Evolutionary conservation across 2,888 invertebrate species (phyloP).

Genomic region (Hetaerina titia): DNA sequence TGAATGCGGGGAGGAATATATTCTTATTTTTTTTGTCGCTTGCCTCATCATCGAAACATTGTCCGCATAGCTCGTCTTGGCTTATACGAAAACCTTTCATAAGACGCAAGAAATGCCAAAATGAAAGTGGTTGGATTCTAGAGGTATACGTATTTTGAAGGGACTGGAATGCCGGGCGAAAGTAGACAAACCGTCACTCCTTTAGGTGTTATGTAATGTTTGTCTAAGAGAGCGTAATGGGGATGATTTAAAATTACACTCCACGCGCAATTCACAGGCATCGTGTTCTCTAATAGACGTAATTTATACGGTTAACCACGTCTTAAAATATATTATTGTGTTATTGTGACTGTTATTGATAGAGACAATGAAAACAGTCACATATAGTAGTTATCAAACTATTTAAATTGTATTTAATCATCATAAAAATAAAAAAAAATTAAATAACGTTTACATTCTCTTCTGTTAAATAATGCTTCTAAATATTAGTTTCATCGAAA

Average conservation of each 20-base stretch:
- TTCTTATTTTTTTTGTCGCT: not conserved
- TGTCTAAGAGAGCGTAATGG: not conserved
- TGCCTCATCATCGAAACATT: not conserved
- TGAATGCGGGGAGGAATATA: not conserved
- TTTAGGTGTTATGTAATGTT: constrained; percentile 34
- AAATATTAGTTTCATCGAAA: too few species aligned
- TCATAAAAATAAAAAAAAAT: too few species aligned
- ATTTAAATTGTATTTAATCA: too few species aligned
- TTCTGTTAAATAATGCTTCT: too few species aligned
- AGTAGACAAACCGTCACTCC: constrained; percentile 31
- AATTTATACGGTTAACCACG: not conserved
- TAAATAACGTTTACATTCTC: too few species aligned
- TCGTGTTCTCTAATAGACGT: not conserved
- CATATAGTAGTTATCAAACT: too few species aligned
- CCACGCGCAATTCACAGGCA: not conserved
- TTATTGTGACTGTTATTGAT: not conserved
- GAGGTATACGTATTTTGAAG: constrained; percentile 25
- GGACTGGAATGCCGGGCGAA: constrained; percentile 41
- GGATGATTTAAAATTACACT: not conserved
- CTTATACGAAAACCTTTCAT: constrained; percentile 36
- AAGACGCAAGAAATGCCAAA: not conserved
- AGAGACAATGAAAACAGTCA: not conserved
- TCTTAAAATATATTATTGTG: not conserved
- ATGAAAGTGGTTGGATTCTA: not conserved
- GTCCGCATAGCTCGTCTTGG: not conserved